Percentiles rank a stretch among this genome's conserved stretches.
Conservation (phyloP, 2,797 vertebrate genomes). For the Tragelaphus eurycerus region DNA sequence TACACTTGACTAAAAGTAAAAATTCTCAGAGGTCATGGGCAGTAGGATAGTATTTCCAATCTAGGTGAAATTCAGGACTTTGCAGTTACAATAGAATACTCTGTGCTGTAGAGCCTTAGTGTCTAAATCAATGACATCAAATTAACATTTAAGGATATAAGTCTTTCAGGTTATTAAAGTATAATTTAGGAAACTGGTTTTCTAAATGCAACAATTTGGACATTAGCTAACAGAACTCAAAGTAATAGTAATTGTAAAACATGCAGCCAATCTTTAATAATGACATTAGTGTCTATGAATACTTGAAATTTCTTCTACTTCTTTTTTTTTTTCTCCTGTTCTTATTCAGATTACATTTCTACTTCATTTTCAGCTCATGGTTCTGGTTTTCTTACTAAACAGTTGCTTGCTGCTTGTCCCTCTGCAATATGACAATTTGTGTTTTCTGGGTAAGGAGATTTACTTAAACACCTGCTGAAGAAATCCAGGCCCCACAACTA, state of each 20-base stretch:
- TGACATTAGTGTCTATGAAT: not conserved
- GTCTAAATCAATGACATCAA: not conserved
- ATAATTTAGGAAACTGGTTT: not conserved
- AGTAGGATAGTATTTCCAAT: not conserved
- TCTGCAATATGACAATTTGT: not conserved
- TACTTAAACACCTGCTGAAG: not conserved
- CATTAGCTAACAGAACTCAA: not conserved
- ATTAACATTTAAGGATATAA: not conserved
- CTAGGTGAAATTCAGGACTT: not conserved
- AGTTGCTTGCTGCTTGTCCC: not conserved
- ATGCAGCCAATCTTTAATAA: not conserved
- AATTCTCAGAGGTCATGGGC: not conserved
- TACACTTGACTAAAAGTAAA: not conserved
- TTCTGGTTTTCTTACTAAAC: not conserved
- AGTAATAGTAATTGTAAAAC: not conserved
- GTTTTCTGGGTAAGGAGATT: not conserved
- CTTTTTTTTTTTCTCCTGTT: not conserved
- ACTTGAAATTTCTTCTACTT: not conserved
- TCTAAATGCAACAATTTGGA: not conserved
- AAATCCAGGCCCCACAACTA: not conserved
- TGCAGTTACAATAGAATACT: not conserved
- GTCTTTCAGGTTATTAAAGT: not conserved
- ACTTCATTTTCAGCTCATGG: not conserved
- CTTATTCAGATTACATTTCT: not conserved
- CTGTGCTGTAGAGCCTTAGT: not conserved